Conservation (phyloP, 2,113 vertebrate species). For the Limnothrissa miodon region DNA sequence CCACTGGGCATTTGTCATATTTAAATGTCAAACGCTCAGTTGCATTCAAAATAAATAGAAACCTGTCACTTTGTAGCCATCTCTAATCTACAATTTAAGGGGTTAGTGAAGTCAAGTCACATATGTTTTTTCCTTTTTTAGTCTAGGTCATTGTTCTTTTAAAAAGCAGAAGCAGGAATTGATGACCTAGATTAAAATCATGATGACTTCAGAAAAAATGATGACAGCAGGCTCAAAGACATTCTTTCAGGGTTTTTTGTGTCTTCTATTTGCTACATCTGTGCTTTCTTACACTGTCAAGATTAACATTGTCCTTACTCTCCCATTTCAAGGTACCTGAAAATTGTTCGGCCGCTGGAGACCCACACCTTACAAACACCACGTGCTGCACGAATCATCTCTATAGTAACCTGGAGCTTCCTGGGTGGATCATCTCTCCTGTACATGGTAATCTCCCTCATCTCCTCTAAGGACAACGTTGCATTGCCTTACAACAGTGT, state of each 20-base stretch:
- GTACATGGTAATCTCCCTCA: slow-evolving; percentile 53
- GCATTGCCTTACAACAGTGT: accelerated
- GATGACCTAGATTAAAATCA: too few relatives aligned
- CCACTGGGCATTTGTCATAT: neutral
- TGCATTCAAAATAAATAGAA: too few relatives aligned
- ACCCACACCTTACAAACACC: slow-evolving; percentile 56
- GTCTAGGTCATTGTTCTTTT: too few relatives aligned
- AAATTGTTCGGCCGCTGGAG: slow-evolving; percentile 59
- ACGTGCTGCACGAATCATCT: slow-evolving; percentile 45
- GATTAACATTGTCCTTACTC: neutral
- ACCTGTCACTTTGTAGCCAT: too few relatives aligned
- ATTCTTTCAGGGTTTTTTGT: neutral
- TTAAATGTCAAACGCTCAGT: too few relatives aligned
- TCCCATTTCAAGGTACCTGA: slow-evolving; percentile 58
- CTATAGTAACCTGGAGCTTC: slow-evolving; percentile 55
- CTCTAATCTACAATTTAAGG: too few relatives aligned
- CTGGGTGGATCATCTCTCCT: slow-evolving; percentile 37
- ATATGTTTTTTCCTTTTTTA: too few relatives aligned
- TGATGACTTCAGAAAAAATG: too few relatives aligned
- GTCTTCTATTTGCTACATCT: too few relatives aligned
- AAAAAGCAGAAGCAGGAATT: too few relatives aligned
- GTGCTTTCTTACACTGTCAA: neutral
- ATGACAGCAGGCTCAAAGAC: neutral
- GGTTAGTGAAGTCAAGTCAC: too few relatives aligned
- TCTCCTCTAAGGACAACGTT: slow-evolving; percentile 15